Evolutionary conservation across 2,797 vertebrate genomes (phyloP).

Genomic region (Eleutherodactylus coqui): DNA sequence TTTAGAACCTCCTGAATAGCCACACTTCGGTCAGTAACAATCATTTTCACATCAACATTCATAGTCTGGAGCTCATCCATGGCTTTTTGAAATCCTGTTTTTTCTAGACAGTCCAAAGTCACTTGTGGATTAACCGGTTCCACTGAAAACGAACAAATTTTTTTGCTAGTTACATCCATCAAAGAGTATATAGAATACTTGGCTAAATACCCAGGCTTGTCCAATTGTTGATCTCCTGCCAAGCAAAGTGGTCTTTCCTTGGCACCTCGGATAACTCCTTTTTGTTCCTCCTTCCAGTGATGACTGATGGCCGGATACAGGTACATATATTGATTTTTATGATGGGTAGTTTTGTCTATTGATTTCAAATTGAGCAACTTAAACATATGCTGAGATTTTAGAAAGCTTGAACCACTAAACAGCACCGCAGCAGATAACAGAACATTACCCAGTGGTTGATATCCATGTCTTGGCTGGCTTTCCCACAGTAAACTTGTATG

Average conservation of each 20-base stretch:
- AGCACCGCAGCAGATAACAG: background rate
- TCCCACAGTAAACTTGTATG: background rate
- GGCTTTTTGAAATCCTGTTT: background rate
- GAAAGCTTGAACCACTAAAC: no score
- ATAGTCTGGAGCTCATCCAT: background rate
- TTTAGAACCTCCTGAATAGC: background rate
- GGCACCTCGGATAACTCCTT: background rate
- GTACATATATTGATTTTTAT: no score
- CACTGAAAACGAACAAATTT: background rate
- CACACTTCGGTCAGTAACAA: slow-evolving; percentile 5
- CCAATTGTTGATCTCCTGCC: no score
- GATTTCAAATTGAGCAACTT: no score
- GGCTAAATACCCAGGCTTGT: background rate
- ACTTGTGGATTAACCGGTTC: background rate
- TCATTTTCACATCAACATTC: background rate
- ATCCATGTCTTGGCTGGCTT: background rate
- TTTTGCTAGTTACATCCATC: background rate
- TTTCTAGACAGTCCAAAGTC: background rate
- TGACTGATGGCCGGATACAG: background rate
- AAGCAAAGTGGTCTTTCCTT: background rate
- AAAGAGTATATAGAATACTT: background rate
- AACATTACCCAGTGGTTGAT: background rate
- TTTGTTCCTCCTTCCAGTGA: background rate
- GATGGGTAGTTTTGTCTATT: no score
- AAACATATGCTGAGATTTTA: no score